Conservation (phyloP, 2,797 vertebrate genomes). For the Lophius americanus region DNA sequence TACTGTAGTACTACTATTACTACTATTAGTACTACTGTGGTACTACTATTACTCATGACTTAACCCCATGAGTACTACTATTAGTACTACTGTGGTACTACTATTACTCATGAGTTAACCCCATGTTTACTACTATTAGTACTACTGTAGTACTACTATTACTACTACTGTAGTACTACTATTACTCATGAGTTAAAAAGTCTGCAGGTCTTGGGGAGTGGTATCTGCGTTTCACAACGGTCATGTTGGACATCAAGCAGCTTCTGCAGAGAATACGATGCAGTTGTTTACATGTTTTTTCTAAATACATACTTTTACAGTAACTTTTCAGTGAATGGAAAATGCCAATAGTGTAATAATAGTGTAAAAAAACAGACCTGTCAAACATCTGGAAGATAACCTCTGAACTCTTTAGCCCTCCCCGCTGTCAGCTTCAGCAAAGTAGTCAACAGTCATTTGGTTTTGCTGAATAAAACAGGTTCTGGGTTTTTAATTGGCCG, state of each 20-base stretch:
- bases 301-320: neutral
- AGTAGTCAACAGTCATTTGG: conserved; percentile 73
- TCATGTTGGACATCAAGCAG: neutral
- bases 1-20: too few species aligned
- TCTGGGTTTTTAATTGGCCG: conserved; percentile 73
- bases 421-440: conserved; percentile 45
- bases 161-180: too few species aligned
- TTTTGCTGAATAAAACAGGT: conserved; percentile 77
- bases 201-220: too few species aligned
- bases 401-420: conserved; percentile 53
- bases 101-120: too few species aligned
- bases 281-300: neutral
- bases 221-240: too few species aligned
- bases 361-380: conserved; percentile 49
- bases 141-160: too few species aligned
- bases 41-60: too few species aligned
- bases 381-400: conserved; percentile 67
- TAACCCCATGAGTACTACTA: too few species aligned
- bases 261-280: neutral
- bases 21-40: too few species aligned
- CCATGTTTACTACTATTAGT: too few species aligned
- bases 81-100: too few species aligned
- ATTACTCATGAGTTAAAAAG: too few species aligned
- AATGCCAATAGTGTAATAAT: conserved; percentile 20
- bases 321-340: conserved; percentile 11